Base-by-base conservation (phyloP, 2,888 invertebrate species). In the Syrista parreyssii region DNA sequence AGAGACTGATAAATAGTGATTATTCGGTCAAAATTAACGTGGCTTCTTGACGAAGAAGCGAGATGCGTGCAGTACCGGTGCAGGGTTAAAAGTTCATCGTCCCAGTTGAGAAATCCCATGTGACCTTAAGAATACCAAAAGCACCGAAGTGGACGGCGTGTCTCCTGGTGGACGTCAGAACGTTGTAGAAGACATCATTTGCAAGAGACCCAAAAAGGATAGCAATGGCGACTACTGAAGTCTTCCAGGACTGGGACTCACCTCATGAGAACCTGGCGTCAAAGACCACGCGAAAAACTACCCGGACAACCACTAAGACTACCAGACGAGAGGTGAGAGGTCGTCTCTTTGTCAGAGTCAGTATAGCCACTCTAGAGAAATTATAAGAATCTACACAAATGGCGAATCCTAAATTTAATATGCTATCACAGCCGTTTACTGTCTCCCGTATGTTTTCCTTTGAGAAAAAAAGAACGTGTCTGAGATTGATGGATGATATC, bases 201-300 rank as follows among this genome's bases (percentile, higher is more conserved):
- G 55, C 55, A 55, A 55, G 23, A 55, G 55, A 55, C 9, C 68
- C 33, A 76, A 12, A 68, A 79, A 72, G 68, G 33, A 74, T 81
- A 85, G 79, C 75, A 76, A 91, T 91, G 91, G 89, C 90, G 81
- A 91, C 91, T 33, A 91, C 91, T 71, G 90, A 91, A 78, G 88
- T 91, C 32, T 91, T 90, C 80, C 91, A 91, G 85, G 91, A 91
- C 76, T 91, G 91, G 91, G 91, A 91, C 72, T 87, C 87, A 11
- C 90, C 91, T 76, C 87, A 88, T 73, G 91, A 90, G 74, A 89
- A 82, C 68, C 79, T 88, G 68, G 87, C 88, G 32, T 76, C 31
- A n/a, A 78, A 12, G 32, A 83, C 86, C 36, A 82, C 85, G 31
- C 83, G 84, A 75, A 85, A 81, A 79, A 87, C 86, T 0, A 85